Percentiles rank a stretch among this genome's conserved stretches.
Evolutionary conservation across 1,140 invertebrate species (phyloP).

Genomic region (Macrosteles quadrilineatus): DNA sequence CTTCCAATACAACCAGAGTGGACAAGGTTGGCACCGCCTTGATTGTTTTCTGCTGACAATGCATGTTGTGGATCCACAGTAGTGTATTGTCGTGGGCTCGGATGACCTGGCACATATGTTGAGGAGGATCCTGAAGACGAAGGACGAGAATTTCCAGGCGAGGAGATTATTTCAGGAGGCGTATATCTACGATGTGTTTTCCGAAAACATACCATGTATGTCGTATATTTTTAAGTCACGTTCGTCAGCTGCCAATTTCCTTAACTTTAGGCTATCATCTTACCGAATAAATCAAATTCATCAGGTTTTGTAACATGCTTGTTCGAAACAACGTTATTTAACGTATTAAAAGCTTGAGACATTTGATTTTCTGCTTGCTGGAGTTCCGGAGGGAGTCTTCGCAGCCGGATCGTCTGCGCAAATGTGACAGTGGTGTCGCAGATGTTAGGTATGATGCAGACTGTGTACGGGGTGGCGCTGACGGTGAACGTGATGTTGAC

Average conservation of each 20-base stretch:
- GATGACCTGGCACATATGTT: too few species aligned
- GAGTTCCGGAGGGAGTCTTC: constrained; percentile 19
- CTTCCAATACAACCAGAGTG: too few species aligned
- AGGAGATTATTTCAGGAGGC: too few species aligned
- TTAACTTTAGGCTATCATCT: constrained; percentile 41
- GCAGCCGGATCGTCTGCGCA: neutral
- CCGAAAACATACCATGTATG: constrained; percentile 29
- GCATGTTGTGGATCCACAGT: too few species aligned
- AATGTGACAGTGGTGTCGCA: too few species aligned
- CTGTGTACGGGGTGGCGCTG: neutral
- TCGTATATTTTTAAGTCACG: constrained; percentile 40
- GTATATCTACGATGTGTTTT: too few species aligned
- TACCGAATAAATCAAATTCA: constrained; percentile 25
- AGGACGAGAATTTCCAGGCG: too few species aligned
- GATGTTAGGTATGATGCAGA: too few species aligned
- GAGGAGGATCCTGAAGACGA: too few species aligned
- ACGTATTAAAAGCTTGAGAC: constrained; percentile 26
- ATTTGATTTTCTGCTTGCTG: constrained; percentile 23
- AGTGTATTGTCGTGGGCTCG: too few species aligned
- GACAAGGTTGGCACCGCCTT: too few species aligned
- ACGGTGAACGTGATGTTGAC: neutral
- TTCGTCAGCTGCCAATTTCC: constrained; percentile 42
- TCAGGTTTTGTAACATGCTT: constrained; percentile 26
- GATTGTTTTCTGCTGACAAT: too few species aligned
- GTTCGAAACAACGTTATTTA: constrained; percentile 10